Evolutionary conservation across 2,113 vertebrate species (phyloP), one percentile per base, ranked within the genome.

Genomic region (Cinclus mexicanus): DNA sequence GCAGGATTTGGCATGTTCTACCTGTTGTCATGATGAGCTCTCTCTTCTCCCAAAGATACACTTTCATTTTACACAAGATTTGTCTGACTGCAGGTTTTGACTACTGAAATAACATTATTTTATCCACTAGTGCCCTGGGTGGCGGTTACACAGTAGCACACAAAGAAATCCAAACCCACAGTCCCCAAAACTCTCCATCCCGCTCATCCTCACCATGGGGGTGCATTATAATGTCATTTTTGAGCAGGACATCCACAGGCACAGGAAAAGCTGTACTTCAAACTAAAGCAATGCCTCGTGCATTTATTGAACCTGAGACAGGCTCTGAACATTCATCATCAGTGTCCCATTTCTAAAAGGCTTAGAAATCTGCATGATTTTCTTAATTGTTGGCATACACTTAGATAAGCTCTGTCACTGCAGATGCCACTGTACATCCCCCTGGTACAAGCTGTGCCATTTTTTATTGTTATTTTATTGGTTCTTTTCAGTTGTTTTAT

Each of bases 131-230:
- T 31, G 20, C 57, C 19, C 63, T 55, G 42, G 18, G 18, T 42
- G 52, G 60, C 6, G 20, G 26, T 20, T 39, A 50, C 44, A 42
- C 0, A 7, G 28, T 7, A 72, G 63, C 68, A 68, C 3, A 1
- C 25, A 26, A 33, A 33, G 11, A 76, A 71, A 44, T 2, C 9
- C 59, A 65, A 47, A 80, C 2, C 21, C 60, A 23, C 0, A 4
- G 44, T 24, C 44, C 60, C 52, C n/a, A 10, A 33, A 79, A 41
- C 39, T 5, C 33, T 42, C 39, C 1, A 2, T 46, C 25, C 25
- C 1, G 2, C 25, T 28, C 10, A 4, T n/a, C n/a, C 59, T 64
- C 26, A 44, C 0, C 2, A 29, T 4, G 2, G 3, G 20, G 10
- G 2, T 76, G 49, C 25, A 64, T 64, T 44, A 52, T 14, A 18